Evolutionary conservation across 2,888 invertebrate genomes (phyloP), one percentile per base, ranked within the genome.

Genomic region (Margaritifera margaritifera): DNA sequence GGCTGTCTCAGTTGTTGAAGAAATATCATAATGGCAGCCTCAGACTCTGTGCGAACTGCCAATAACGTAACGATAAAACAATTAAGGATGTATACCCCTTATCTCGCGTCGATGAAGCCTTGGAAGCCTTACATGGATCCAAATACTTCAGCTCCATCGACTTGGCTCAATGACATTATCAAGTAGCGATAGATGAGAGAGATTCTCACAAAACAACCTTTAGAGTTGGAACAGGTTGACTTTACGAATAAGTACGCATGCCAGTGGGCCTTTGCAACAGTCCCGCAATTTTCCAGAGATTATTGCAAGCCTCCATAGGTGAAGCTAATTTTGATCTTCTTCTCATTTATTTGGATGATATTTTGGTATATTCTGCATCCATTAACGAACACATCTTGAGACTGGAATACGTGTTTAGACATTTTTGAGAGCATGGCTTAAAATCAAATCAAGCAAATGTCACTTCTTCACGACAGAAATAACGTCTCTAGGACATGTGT

Each of bases 141-240:
- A 64, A 56, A 42, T 64, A 64, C 24, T 64, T 64, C 57, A 64
- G 64, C 24, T 25, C 50, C 2, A 64, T 64, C 6, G 64, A 64
- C 55, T 61, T 85, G 57, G 68, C 66, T 18, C 65, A 68, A 31
- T 81, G 83, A n/a, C 84, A 77, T 61, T 78, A 75, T 68, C 78
- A 80, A 55, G 68, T 81, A 20, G 57, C 72, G 5, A 25, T 86
- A 8, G 72, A 56, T 11, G 69, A 74, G 22, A 58, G 71, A 22
- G 74, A 75, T 27, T 68, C 62, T 42, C 50, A 67, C 4, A 81
- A 81, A 51, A 82, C 84, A 6, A 81, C 83, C n/a, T 77, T 75
- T 59, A 31, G 68, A 18, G 62, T 69, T 4, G 69, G 70, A 15
- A 68, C 69, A 25, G 64, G 51, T 42, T 69, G 71, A n/a, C 65